phyloP scores from a whole-genome alignment of 2,888 invertebrate genomes.

The Cerastis rubricosa region DNA sequence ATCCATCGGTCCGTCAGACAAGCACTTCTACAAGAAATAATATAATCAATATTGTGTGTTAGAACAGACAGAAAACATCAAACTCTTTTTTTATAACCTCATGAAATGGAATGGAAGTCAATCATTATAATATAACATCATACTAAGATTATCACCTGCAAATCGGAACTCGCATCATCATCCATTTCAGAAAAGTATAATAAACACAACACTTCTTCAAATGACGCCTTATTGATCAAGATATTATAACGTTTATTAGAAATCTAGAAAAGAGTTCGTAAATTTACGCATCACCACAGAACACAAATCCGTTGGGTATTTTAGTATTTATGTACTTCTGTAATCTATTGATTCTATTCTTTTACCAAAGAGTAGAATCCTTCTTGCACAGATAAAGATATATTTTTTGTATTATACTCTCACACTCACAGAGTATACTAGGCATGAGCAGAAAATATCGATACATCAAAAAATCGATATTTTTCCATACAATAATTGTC shows the following conservation, averaged over 20 bases:
- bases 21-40: conserved; percentile 80
- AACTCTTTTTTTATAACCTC: conserved; percentile 66
- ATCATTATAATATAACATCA: not conserved
- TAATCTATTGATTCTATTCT: too few relatives aligned
- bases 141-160: conserved; percentile 77
- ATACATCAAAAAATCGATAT: too few relatives aligned
- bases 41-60: conserved; percentile 1
- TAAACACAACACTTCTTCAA: conserved; percentile 20
- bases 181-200: conserved; percentile 67
- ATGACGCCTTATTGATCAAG: conserved; percentile 16
- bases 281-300: conserved; percentile 32
- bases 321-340: too few relatives aligned
- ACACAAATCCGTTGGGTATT: too few relatives aligned
- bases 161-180: conserved; percentile 85
- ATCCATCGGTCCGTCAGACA: conserved; percentile 85
- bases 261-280: conserved; percentile 13
- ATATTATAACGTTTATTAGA: not conserved
- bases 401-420: too few relatives aligned
- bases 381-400: too few relatives aligned
- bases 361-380: too few relatives aligned
- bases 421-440: too few relatives aligned
- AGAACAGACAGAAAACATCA: conserved; percentile 26
- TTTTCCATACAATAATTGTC: too few relatives aligned
- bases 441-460: too few relatives aligned
- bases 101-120: conserved; percentile 27